Evolutionary conservation across 2,797 vertebrate species (phyloP), one percentile per base, ranked within the genome.

Genomic region (Sarcoramphus papa): DNA sequence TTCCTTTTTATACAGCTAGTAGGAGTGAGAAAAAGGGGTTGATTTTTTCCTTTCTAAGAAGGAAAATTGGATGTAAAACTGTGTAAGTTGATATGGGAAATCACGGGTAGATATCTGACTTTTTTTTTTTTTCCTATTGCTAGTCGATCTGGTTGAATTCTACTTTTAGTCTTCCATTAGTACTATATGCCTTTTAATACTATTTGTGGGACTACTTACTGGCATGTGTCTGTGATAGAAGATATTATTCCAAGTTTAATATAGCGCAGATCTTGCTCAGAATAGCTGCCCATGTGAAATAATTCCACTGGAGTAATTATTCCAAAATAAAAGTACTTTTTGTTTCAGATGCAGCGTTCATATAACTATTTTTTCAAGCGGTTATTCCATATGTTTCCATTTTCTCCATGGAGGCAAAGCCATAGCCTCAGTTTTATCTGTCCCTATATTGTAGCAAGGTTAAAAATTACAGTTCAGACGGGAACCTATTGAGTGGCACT

Each of bases 1-100:
- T 91, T 41, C 7, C 35, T 85, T 90, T 89, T 68, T 57, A 28
- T 77, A n/a, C 7, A 50, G 24, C 10, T 80, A 48, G 48, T 31
- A 65, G 18, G 9, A 77, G 18, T 83, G 62, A 75, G 59, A 59
- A 69, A 31, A 45, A 37, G 11, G 6, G 5, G 5, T n/a, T 69
- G 12, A 3, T 37, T 53, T 73, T 75, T 92, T 41, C 1, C 54
- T 43, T 57, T 63, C 8, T 70, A 18, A 76, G 62, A 85, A 47
- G 56, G 48, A 69, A 85, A 75, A 35, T 8, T 25, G 4, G 5
- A 56, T 35, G 4, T 63, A 78, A 56, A 92, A 64, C 21, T 41
- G 14, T 0, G 0, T 37, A n/a, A 84, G 30, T 25, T 81, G 17
- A 21, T 47, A 41, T 2, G 24, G 33, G 53, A 48, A 80, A 47